phyloP scores from a whole-genome alignment of 2,888 invertebrate species.

The Leptopilina drosophilae region DNA sequence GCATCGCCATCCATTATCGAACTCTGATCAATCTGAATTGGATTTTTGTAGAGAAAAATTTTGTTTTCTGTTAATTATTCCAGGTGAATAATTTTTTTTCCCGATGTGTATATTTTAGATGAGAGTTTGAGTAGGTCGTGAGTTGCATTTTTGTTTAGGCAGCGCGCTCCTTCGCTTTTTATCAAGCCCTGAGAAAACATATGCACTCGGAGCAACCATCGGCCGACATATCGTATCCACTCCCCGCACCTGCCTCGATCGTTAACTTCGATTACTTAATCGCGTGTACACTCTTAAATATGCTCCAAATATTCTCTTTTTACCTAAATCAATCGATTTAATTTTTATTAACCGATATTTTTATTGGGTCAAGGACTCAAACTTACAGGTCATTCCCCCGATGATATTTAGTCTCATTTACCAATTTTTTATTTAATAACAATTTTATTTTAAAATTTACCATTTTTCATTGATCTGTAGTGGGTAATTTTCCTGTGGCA shows the following conservation, averaged over 20 bases:
- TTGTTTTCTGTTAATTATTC: too few species aligned
- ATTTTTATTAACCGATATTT: background rate
- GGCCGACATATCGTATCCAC: conserved; percentile 20
- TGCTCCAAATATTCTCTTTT: conserved; percentile 12
- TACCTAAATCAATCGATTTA: conserved; percentile 21
- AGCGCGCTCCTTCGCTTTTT: conserved; percentile 35
- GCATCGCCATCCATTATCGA: conserved; percentile 19
- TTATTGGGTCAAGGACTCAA: conserved; percentile 36
- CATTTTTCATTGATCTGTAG: too few species aligned
- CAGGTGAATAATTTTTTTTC: background rate
- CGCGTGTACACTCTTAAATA: conserved; percentile 18
- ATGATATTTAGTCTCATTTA: background rate
- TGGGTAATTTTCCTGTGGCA: too few species aligned
- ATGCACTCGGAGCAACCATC: conserved; percentile 36
- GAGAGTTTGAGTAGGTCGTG: conserved; percentile 9
- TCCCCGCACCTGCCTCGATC: conserved; percentile 35
- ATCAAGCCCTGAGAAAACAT: conserved; percentile 32
- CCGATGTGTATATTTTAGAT: background rate
- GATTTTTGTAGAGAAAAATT: background rate
- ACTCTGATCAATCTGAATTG: background rate
- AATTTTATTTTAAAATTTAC: too few species aligned
- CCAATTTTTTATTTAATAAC: background rate
- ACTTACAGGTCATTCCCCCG: conserved; percentile 20
- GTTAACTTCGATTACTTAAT: conserved; percentile 35
- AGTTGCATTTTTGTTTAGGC: conserved; percentile 35